phyloP scores from a whole-genome alignment of 2,888 invertebrate species.

The Buathra laborator region DNA sequence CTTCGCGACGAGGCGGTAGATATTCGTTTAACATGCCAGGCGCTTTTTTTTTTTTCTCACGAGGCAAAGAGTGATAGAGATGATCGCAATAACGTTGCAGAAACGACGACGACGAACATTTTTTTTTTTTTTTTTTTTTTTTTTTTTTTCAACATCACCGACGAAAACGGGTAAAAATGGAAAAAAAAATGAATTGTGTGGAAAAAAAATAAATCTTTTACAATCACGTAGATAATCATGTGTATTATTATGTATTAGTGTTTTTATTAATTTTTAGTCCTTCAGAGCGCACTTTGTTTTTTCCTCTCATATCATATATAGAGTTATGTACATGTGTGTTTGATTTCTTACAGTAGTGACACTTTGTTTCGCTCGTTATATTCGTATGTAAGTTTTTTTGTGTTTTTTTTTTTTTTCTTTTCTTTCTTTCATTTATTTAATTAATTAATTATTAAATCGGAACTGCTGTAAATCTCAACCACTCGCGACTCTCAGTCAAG shows the following conservation, averaged over 20 bases:
- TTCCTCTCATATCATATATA: constrained; percentile 63
- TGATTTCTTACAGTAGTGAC: constrained; percentile 71
- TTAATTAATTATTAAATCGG: constrained; percentile 37
- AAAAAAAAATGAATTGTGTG: constrained; percentile 42
- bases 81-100: constrained; percentile 20
- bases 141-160: not conserved
- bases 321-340: constrained; percentile 70
- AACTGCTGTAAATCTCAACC: constrained; percentile 42
- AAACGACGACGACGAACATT: constrained; percentile 8
- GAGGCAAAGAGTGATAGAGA: constrained; percentile 48
- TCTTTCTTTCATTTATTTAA: constrained; percentile 21
- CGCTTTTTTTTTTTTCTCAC: not conserved
- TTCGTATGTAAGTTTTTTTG: constrained; percentile 33
- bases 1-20: not conserved
- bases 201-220: constrained; percentile 47
- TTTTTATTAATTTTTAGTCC: constrained; percentile 63
- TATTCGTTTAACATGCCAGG: not conserved
- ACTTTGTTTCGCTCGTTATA: constrained; percentile 48
- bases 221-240: constrained; percentile 63
- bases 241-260: constrained; percentile 68
- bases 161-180: constrained; percentile 2
- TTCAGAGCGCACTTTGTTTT: constrained; percentile 57
- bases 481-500: constrained; percentile 7
- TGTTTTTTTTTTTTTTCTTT: not conserved
- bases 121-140: not conserved